Conservation (phyloP, 92 coral and sea anemone genomes). For the Epizoanthus scotinus region DNA sequence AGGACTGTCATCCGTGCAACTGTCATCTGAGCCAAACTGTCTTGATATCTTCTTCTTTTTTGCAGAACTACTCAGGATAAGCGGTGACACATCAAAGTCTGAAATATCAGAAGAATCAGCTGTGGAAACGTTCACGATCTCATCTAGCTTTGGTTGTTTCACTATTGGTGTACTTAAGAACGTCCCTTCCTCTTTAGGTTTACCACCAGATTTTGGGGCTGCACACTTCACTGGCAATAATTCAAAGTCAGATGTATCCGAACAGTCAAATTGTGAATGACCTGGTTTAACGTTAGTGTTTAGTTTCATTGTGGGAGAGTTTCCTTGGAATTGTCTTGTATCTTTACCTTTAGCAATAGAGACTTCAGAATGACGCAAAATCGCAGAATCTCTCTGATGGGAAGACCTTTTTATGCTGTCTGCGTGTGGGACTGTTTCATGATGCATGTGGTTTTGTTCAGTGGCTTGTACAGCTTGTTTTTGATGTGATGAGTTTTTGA, state of each 20-base stretch:
- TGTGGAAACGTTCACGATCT: not conserved
- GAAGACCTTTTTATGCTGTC: no score
- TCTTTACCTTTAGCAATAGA: no score
- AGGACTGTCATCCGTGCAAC: not conserved
- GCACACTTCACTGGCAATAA: no score
- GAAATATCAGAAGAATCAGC: conserved; percentile 17
- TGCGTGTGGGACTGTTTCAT: no score
- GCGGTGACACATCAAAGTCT: conserved; percentile 7
- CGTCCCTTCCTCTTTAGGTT: not conserved
- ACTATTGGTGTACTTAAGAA: not conserved
- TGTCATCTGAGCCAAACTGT: not conserved
- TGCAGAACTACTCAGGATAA: conserved; percentile 17
- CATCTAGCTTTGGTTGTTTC: not conserved
- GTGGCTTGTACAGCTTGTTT: not conserved
- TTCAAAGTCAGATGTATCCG: no score
- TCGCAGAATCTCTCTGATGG: no score
- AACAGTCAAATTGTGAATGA: no score
- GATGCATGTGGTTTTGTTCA: not conserved
- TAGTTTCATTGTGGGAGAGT: no score
- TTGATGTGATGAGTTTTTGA: not conserved
- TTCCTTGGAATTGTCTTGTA: no score
- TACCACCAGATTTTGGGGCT: not conserved
- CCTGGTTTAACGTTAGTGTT: no score
- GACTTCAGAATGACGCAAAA: no score
- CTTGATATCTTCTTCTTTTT: conserved; percentile 19